Evolutionary conservation across 1,140 invertebrate species (phyloP).

Genomic region (Pseudomyrmex sp.): DNA sequence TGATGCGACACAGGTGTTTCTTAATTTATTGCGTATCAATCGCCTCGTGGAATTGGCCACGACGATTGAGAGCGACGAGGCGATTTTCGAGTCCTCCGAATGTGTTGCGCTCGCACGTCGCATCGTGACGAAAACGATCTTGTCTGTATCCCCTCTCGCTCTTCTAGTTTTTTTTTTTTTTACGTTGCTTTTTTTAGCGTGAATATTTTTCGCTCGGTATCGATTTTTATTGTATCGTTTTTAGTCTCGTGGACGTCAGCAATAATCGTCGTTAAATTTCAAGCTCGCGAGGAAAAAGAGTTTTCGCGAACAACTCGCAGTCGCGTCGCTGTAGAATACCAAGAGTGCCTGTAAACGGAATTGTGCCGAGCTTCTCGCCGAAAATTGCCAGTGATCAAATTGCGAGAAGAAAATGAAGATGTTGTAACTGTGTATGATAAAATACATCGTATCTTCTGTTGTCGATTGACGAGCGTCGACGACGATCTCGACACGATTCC

Average conservation of each 20-base stretch:
- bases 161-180: slow-evolving; percentile 38
- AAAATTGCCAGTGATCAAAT: not conserved
- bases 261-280: slow-evolving; percentile 33
- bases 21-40: slow-evolving; percentile 74
- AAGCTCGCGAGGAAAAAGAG: not conserved
- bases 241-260: not conserved
- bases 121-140: slow-evolving; percentile 64
- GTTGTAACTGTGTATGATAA: slow-evolving; percentile 8
- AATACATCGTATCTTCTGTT: slow-evolving; percentile 21
- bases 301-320: slow-evolving; percentile 17
- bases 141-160: slow-evolving; percentile 45
- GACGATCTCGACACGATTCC: slow-evolving; percentile 28
- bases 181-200: slow-evolving; percentile 36
- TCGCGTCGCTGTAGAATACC: slow-evolving; percentile 65
- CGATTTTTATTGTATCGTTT: not conserved
- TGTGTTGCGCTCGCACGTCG: slow-evolving; percentile 81
- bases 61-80: slow-evolving; percentile 26
- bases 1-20: slow-evolving; percentile 57
- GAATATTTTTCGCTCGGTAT: slow-evolving; percentile 70
- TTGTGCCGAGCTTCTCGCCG: slow-evolving; percentile 17
- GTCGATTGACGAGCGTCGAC: slow-evolving; percentile 22
- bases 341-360: slow-evolving; percentile 70
- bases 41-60: slow-evolving; percentile 21
- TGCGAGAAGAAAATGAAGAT: slow-evolving; percentile 5
- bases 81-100: not conserved